Base-by-base conservation (phyloP, 2,113 vertebrate genomes). In the Scomber japonicus region DNA sequence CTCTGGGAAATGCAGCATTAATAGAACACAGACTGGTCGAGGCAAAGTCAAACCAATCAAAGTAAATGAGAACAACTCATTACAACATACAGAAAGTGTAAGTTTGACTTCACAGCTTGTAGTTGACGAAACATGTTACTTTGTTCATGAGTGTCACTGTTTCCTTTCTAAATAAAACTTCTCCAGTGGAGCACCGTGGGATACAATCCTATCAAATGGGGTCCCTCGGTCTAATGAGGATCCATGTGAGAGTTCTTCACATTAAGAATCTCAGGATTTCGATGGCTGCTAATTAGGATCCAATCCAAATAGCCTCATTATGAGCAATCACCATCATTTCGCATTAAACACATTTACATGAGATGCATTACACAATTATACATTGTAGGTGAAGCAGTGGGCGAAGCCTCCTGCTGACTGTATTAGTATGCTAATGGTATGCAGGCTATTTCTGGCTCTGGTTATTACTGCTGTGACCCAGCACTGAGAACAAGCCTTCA, bases 361-460 rank as follows among this genome's bases (percentile, higher is more conserved):
- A 62, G 55, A 71, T 31, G 13, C 16, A n/a, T 74, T 63, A 62
- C 50, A 83, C 27, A 67, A 62, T 55, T 70, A 71, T 15, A 75
- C 1, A 15, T 50, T 50, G 21, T 44, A 66, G 56, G 9, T 69
- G 35, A 69, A 24, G 27, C 13, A 46, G 57, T 6, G 0, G 55
- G 27, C 27, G 6, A 57, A 53, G 55, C 68, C 46, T 66, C 64
- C 53, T 44, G 69, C 24, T n/a, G 55, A 62, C 35, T 71, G 17
- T 17, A 75, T 86, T 75, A 75, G 71, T 75, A 79, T 82, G 59
- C 49, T 67, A 75, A 82, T 79, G 14, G 14, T 11, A 51, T 55
- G 27, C 66, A 51, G 53, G 11, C 54, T 78, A 82, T 78, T 73
- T 82, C 54, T 24, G 48, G 24, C 57, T 44, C 30, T 46, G 14